phyloP scores from a whole-genome alignment of 2,797 vertebrate species.

The Danio albolineatus region DNA sequence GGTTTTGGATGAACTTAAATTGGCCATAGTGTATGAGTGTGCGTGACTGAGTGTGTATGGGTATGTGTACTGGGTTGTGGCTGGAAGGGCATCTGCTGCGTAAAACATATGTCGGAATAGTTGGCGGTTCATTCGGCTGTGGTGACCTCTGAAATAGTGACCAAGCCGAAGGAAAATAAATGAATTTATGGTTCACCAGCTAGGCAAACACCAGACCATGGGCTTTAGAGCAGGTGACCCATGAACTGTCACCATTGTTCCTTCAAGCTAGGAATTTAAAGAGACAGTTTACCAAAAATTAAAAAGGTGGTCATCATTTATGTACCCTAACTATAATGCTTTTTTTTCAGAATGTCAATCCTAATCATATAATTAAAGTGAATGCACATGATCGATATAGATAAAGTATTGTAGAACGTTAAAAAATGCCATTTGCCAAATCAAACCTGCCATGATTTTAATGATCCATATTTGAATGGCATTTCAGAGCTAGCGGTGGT shows the following conservation, averaged over 20 bases:
- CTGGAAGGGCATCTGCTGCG: too few species aligned
- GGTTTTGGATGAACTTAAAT: too few species aligned
- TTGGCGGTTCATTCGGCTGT: too few species aligned
- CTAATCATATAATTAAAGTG: neutral
- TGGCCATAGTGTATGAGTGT: too few species aligned
- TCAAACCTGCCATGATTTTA: neutral
- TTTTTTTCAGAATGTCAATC: neutral
- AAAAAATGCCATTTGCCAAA: neutral
- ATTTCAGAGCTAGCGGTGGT: neutral
- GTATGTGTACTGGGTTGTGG: too few species aligned
- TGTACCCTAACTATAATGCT: neutral
- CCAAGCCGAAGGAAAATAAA: too few species aligned
- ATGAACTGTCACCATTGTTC: conserved; percentile 11
- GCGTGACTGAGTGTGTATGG: too few species aligned
- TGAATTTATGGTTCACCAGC: too few species aligned
- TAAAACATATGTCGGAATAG: too few species aligned
- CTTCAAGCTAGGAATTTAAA: neutral
- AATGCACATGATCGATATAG: neutral
- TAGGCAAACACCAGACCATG: neutral
- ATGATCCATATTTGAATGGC: too few species aligned
- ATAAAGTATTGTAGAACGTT: too few species aligned
- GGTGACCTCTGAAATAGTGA: too few species aligned
- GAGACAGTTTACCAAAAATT: neutral
- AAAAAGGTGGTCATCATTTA: neutral
- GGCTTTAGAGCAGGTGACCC: neutral